Conservation (phyloP, 1,140 invertebrate species). For the Drosophila pseudoananassae region DNA sequence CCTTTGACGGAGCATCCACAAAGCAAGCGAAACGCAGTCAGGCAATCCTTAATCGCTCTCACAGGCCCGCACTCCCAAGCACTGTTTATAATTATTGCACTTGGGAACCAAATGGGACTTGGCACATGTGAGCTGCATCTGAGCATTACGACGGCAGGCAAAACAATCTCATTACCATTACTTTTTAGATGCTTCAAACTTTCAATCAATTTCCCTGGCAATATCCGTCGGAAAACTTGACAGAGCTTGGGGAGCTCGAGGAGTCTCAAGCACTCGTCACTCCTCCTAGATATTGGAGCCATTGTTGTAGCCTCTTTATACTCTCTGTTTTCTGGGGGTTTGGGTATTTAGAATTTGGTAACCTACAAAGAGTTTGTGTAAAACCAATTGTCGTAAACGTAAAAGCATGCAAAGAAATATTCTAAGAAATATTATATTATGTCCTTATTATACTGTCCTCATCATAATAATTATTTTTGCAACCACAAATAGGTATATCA, state of each 20-base stretch:
- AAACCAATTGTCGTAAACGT: no score
- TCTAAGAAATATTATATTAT: no score
- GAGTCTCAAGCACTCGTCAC: constrained; percentile 57
- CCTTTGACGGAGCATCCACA: constrained; percentile 51
- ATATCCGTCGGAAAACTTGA: constrained; percentile 66
- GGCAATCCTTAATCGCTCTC: constrained; percentile 36
- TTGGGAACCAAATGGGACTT: constrained; percentile 1
- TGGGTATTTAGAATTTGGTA: background rate
- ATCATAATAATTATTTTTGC: background rate
- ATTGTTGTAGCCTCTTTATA: constrained; percentile 32
- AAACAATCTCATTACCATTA: constrained; percentile 79
- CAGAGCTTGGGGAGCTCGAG: constrained; percentile 35
- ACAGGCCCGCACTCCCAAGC: constrained; percentile 23
- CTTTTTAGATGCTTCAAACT: constrained; percentile 69
- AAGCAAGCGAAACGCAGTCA: constrained; percentile 32
- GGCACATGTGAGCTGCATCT: constrained; percentile 39
- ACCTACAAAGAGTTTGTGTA: no score
- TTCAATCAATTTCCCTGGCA: constrained; percentile 79
- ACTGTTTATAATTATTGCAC: constrained; percentile 61
- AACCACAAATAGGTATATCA: background rate
- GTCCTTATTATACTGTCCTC: background rate
- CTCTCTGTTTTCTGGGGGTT: no score
- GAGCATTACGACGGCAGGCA: constrained; percentile 22
- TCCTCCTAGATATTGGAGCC: background rate
- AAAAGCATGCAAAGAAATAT: no score